Base-by-base conservation (phyloP, 2,888 invertebrate genomes). In the Drosophila phalerata region DNA sequence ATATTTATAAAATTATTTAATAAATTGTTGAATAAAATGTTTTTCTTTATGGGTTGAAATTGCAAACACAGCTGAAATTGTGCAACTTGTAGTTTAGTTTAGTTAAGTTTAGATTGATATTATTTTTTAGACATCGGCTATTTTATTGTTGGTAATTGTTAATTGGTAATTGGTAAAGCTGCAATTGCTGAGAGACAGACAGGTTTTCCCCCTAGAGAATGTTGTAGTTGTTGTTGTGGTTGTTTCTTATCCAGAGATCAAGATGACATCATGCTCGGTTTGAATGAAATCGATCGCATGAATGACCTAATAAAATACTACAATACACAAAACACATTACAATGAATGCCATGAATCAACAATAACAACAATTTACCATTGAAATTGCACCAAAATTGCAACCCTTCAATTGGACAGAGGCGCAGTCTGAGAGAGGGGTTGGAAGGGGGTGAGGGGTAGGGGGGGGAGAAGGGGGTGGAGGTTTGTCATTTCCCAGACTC, bases 241-340 rank as follows among this genome's bases (percentile, higher is more conserved):
- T 30, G 32, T 64, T 77, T 76, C 69, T 66, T 68, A 72, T 70
- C 57, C 68, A 61, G 58, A 73, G 67, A 73, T 76, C 73, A 51
- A 53, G 58, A 77, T 85, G 85, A 87, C 79, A 85, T 85, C 85
- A 85, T 85, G 55, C 56, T 25, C 65, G n/a, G 52, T 68, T 71
- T 73, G 73, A 65, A 64, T 71, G 66, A 84, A 85, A 88, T 88
- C 85, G 81, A 85, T 85, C 81, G 83, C 81, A 85, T 82, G 85
- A 87, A 85, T 85, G 85, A 84, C 75, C 83, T 84, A 84, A 86
- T 84, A 86, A 84, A 83, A 81, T 67, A 73, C 70, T 66, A 72
- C 17, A 34, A 32, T 22, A 11, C 28, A 28, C 13, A 34, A 34
- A 11, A 30, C 1, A 28, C 3, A 47, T 9, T 25, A 32, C 11